Evolutionary conservation across 2,797 vertebrate species (phyloP).

Genomic region (Melanotaenia trifasciata): DNA sequence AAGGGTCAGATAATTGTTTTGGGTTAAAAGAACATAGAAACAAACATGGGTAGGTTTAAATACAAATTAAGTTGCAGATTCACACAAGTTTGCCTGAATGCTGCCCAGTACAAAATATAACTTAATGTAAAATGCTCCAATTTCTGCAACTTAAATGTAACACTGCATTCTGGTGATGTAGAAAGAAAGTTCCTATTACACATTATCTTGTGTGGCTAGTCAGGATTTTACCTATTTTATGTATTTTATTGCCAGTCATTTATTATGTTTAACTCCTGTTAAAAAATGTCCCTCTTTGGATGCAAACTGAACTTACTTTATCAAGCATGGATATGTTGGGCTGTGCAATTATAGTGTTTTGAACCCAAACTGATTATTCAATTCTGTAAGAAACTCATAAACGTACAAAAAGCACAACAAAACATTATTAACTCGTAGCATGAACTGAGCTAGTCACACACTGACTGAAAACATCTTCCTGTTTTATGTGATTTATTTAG

Average conservation of each 20-base stretch:
- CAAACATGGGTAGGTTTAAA: background rate
- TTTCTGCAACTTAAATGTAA: too few species aligned
- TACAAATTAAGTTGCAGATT: background rate
- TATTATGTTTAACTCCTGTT: background rate
- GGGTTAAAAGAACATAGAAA: background rate
- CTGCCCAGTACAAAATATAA: background rate
- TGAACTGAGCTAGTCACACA: background rate
- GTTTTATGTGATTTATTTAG: background rate
- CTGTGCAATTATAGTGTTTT: background rate
- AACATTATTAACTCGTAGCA: background rate
- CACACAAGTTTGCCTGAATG: background rate
- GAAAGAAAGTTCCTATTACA: too few species aligned
- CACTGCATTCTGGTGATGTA: too few species aligned
- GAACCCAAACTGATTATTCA: background rate
- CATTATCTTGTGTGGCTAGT: too few species aligned
- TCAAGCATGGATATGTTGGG: background rate
- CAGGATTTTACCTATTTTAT: too few species aligned
- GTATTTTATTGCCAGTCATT: too few species aligned
- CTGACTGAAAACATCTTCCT: background rate
- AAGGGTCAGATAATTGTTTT: background rate
- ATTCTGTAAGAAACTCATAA: background rate
- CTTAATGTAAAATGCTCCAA: too few species aligned
- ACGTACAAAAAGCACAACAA: background rate
- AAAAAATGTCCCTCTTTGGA: background rate
- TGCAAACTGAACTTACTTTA: background rate